These are phyloP conservation scores for Caranx ignobilis DNA, from an alignment of 2,113 vertebrate genomes.

Conservation along the genomic window DNA sequence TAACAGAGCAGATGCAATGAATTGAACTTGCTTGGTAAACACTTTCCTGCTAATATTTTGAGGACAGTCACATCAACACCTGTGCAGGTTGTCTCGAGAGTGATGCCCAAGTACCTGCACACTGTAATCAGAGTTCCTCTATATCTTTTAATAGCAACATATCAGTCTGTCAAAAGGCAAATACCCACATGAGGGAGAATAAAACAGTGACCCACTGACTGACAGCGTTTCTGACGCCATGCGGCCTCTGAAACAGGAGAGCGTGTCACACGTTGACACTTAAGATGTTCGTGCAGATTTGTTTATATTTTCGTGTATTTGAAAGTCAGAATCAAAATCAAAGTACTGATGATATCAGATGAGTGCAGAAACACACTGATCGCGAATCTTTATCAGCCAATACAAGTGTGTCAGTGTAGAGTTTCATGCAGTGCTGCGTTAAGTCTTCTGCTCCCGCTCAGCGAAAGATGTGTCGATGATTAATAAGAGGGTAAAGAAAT, in stretches of 20 bases:
- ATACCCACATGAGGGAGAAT: background rate
- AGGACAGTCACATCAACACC: background rate
- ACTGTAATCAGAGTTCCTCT: background rate
- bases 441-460: background rate
- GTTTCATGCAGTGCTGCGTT: background rate
- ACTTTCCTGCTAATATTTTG: background rate
- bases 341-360: no score
- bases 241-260: no score
- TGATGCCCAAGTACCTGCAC: background rate
- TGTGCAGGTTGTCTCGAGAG: background rate
- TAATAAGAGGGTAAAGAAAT: background rate
- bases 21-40: background rate
- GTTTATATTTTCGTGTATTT: no score
- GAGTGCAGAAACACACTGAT: no score
- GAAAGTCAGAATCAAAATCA: no score
- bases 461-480: background rate
- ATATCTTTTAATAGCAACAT: background rate
- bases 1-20: conserved; percentile 7
- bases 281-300: no score
- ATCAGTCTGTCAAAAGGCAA: background rate
- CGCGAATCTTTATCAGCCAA: no score
- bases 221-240: background rate
- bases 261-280: background rate
- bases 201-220: no score
- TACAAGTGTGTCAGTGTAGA: background rate